Evolutionary conservation across 1,140 invertebrate species (phyloP).

Genomic region (Sipha flava): DNA sequence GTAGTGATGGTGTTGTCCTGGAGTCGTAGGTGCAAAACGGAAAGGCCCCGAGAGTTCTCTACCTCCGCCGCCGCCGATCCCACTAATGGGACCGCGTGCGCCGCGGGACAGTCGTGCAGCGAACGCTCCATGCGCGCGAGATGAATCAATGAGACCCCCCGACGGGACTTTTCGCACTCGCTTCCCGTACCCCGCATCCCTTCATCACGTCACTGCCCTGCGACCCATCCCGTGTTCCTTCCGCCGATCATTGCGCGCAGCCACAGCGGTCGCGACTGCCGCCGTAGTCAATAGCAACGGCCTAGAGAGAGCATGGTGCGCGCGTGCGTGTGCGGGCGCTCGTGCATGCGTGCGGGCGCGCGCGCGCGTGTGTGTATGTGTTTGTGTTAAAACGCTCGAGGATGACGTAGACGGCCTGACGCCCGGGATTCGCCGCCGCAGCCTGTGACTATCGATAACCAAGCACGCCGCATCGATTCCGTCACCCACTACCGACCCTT

Average conservation of each 20-base stretch:
- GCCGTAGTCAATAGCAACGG: conserved; percentile 16
- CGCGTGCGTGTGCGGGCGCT: not conserved
- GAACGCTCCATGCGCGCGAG: not conserved
- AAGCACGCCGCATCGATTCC: not conserved
- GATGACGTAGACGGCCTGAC: conserved; percentile 31
- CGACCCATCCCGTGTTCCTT: no score
- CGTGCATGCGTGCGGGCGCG: not conserved
- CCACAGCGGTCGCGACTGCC: not conserved
- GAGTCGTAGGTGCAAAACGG: conserved; percentile 21
- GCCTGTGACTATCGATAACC: conserved; percentile 5
- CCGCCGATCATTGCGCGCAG: no score
- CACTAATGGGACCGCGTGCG: not conserved
- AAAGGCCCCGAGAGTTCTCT: not conserved
- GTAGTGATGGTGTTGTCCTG: not conserved
- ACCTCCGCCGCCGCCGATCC: no score
- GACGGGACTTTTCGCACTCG: conserved; percentile 9
- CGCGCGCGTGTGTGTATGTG: not conserved
- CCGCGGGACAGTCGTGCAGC: not conserved
- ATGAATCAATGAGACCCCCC: conserved; percentile 28
- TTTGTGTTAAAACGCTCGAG: not conserved
- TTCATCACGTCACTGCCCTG: no score
- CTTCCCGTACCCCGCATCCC: not conserved
- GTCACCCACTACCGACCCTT: no score
- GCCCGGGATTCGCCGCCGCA: conserved; percentile 22
- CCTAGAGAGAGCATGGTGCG: not conserved